Base-by-base conservation (phyloP, 2,113 vertebrate species). In the Mastomys coucha region DNA sequence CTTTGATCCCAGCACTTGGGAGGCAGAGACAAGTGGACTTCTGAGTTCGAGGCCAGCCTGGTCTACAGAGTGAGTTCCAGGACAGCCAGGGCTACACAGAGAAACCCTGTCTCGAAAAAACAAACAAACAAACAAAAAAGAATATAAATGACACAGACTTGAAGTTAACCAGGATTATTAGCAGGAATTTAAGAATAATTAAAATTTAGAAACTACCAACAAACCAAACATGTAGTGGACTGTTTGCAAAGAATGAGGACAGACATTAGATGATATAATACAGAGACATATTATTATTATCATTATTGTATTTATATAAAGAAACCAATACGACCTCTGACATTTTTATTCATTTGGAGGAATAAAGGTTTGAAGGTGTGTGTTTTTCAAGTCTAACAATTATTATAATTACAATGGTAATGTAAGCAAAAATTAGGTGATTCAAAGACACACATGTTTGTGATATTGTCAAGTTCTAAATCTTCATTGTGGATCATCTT, bases 331-430 rank as follows among this genome's bases (percentile, higher is more conserved):
- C 78, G 39, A 67, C 45, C 33, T 85, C 56, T 84, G 28, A 7
- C n/a, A 77, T 84, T 36, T 92, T 0, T 87, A 88, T 88, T 78
- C 33, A 69, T 36, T 97, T 90, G 53, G 91, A 42, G 39, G 86
- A 95, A 91, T 31, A 53, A 93, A 90, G 76, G 12, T 8, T 17
- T 93, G 39, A 77, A 20, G 5, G 26, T 72, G 67, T 7, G 24
- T 90, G 72, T 80, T 88, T 88, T 92, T 76, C 33, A 60, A 60
- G 49, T 45, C 24, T 86, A 91, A 75, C 53, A 36, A 51, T 85
- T 89, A 10, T 1, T 88, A 56, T 22, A 80, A 96, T 72, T 91
- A 85, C 63, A 69, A 73, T 24, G 5, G 75, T 26, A 85, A 91
- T 8, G 89, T 89, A 49, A 80, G 73, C 31, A 76, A 91, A 91